phyloP scores from a whole-genome alignment of 2,888 invertebrate species.

The Andrena hattorfiana region DNA sequence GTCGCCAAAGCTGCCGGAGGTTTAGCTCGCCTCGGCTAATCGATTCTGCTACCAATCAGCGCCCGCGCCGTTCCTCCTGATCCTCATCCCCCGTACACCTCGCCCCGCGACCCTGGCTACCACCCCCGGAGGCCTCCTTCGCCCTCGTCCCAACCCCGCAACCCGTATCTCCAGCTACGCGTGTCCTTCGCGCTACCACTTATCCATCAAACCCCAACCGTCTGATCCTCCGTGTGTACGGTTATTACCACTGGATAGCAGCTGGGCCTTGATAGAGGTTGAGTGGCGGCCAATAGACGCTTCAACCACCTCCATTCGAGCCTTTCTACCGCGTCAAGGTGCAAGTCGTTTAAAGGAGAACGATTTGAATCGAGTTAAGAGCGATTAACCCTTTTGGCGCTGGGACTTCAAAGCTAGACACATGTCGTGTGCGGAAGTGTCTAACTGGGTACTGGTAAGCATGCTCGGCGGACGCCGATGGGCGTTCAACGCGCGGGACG shows the following conservation, averaged over 20 bases:
- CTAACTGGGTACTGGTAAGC: too few relatives aligned
- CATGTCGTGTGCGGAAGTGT: too few relatives aligned
- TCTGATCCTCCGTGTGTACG: slow-evolving; percentile 41
- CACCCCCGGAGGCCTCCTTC: slow-evolving; percentile 5
- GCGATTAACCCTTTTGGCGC: background rate
- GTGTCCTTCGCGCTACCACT: slow-evolving; percentile 48
- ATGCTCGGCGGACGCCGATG: too few relatives aligned
- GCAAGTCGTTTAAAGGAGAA: background rate
- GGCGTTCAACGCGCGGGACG: too few relatives aligned
- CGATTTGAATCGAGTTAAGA: background rate
- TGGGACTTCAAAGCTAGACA: too few relatives aligned
- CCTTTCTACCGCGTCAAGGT: slow-evolving; percentile 11
- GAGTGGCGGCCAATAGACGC: slow-evolving; percentile 36
- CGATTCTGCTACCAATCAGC: slow-evolving; percentile 84
- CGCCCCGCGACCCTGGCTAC: slow-evolving; percentile 15
- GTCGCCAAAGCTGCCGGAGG: slow-evolving; percentile 78
- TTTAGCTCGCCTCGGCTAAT: slow-evolving; percentile 79
- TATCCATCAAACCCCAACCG: slow-evolving; percentile 27
- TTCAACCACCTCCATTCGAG: slow-evolving; percentile 15
- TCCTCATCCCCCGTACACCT: slow-evolving; percentile 19
- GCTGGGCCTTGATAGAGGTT: slow-evolving; percentile 28
- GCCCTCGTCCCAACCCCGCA: slow-evolving; percentile 10
- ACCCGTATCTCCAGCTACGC: slow-evolving; percentile 41
- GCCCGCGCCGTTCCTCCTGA: slow-evolving; percentile 73
- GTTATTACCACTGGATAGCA: slow-evolving; percentile 41